Conservation (phyloP, 2,888 invertebrate genomes). For the Parthenolecanium corni region DNA sequence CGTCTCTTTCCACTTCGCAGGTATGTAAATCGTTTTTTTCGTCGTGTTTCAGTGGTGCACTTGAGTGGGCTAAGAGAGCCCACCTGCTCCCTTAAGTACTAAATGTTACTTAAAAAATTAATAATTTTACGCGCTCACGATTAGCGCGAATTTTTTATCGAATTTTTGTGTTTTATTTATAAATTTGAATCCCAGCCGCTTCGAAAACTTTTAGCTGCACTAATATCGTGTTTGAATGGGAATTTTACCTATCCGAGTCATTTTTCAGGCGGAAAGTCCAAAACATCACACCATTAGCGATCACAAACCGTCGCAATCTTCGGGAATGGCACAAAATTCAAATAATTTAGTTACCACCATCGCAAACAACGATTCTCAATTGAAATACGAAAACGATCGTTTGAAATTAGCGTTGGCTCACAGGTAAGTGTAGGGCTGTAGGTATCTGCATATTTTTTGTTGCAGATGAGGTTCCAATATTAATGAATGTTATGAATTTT, state of each 20-base stretch:
- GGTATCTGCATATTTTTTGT: no score
- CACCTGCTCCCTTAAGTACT: no score
- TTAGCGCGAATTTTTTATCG: no score
- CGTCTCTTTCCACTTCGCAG: constrained; percentile 14
- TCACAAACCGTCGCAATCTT: constrained; percentile 31
- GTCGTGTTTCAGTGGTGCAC: no score
- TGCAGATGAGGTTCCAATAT: no score
- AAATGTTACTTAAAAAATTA: no score
- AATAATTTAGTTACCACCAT: constrained; percentile 34
- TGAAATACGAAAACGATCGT: constrained; percentile 94
- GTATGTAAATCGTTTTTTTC: background rate
- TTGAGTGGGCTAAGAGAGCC: no score
- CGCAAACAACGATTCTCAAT: constrained; percentile 59
- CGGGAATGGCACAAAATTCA: constrained; percentile 33
- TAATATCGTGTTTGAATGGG: background rate
- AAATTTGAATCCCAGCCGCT: no score
- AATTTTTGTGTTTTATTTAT: no score
- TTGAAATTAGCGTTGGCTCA: constrained; percentile 89
- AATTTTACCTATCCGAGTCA: background rate
- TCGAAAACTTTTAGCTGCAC: no score
- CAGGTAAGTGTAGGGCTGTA: constrained; percentile 50
- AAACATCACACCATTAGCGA: constrained; percentile 44
- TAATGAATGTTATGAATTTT: background rate
- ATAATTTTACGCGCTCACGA: no score
- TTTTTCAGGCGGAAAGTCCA: constrained; percentile 47